Evolutionary conservation across 1,140 invertebrate genomes (phyloP).

Genomic region (Chionoecetes opilio): DNA sequence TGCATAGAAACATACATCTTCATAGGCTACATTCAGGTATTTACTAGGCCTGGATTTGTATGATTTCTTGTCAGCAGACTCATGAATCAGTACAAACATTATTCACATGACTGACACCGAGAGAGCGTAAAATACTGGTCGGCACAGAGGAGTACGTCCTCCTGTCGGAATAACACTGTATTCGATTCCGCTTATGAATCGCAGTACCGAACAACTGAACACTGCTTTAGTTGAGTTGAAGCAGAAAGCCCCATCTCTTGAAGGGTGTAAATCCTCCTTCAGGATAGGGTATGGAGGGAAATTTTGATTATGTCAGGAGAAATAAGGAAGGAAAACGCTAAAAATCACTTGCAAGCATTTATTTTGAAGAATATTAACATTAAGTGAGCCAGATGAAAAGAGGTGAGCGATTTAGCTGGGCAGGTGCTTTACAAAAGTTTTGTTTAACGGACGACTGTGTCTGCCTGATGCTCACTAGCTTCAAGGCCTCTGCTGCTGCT

Average conservation of each 20-base stretch:
- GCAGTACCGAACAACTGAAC: not conserved
- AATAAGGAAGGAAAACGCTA: not conserved
- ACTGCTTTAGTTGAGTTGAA: not conserved
- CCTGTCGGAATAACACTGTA: no score
- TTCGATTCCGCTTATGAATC: no score
- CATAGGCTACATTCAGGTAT: no score
- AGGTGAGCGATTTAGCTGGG: not conserved
- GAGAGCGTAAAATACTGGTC: not conserved
- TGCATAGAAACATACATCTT: no score
- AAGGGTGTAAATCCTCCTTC: not conserved
- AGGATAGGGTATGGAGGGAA: not conserved
- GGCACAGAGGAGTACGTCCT: not conserved
- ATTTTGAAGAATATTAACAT: constrained; percentile 22
- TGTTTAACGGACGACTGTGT: not conserved
- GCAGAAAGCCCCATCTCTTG: not conserved
- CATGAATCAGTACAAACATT: not conserved
- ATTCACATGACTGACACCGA: not conserved
- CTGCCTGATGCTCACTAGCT: not conserved
- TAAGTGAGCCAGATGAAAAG: not conserved
- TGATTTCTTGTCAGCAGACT: not conserved
- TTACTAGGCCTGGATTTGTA: no score
- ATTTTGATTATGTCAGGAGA: not conserved
- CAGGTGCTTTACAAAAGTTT: constrained; percentile 4
- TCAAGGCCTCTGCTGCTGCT: not conserved
- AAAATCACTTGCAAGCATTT: not conserved